phyloP scores from a whole-genome alignment of 2,888 invertebrate genomes.

The Entomobrya proxima region DNA sequence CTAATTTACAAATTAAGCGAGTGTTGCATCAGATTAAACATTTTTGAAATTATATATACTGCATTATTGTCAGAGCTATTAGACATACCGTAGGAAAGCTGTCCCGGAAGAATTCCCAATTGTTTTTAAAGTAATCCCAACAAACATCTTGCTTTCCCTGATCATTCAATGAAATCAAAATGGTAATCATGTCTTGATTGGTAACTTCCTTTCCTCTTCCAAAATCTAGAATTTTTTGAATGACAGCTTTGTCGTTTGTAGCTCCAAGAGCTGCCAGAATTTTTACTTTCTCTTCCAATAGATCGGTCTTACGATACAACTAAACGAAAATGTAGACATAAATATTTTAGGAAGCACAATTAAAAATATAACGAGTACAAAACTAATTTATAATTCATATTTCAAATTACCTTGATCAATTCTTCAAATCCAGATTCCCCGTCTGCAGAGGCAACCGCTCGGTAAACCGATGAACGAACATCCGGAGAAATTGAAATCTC shows the following conservation, averaged over 20 bases:
- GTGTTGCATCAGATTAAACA: background rate
- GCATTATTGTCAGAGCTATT: background rate
- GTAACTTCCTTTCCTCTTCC: slow-evolving; percentile 92
- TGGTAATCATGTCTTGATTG: slow-evolving; percentile 92
- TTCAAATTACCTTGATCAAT: slow-evolving; percentile 77
- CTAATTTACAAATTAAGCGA: slow-evolving; percentile 78
- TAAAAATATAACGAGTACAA: background rate
- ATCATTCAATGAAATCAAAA: slow-evolving; percentile 88
- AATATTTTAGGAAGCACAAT: background rate
- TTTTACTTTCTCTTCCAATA: slow-evolving; percentile 95
- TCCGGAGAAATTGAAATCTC: slow-evolving; percentile 85
- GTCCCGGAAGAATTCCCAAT: slow-evolving; percentile 82
- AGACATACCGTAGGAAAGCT: slow-evolving; percentile 76
- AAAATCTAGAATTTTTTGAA: slow-evolving; percentile 87
- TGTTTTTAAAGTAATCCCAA: slow-evolving; percentile 93
- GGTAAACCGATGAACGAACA: slow-evolving; percentile 90
- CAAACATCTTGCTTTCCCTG: slow-evolving; percentile 87
- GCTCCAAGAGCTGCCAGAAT: slow-evolving; percentile 90
- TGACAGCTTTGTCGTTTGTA: slow-evolving; percentile 84
- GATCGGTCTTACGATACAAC: slow-evolving; percentile 88
- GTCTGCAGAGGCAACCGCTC: slow-evolving; percentile 84
- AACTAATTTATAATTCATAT: background rate
- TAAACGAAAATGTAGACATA: too few relatives aligned
- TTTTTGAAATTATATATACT: background rate
- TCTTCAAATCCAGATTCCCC: slow-evolving; percentile 80